Conservation (phyloP, 1,140 invertebrate species). For the Brachionus paranguensis region DNA sequence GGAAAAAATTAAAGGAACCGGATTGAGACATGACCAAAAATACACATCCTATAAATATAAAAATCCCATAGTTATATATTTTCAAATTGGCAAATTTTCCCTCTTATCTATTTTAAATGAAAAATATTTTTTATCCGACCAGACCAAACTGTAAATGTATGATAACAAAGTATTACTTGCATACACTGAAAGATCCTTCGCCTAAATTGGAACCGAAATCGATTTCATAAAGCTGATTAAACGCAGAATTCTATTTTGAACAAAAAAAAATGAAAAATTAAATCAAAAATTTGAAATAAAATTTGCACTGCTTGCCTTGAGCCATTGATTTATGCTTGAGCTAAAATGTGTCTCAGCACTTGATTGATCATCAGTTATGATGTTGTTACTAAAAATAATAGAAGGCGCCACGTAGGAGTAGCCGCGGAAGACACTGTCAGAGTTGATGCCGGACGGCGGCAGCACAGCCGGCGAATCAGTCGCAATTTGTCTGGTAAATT, state of each 20-base stretch:
- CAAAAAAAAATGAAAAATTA: constrained; percentile 47
- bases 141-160: no score
- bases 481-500: constrained; percentile 83
- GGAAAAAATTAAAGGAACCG: no score
- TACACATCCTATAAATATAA: no score
- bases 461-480: constrained; percentile 81
- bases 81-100: no score
- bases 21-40: no score
- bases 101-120: no score
- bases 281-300: constrained; percentile 39
- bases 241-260: constrained; percentile 63
- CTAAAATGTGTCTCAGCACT: constrained; percentile 42
- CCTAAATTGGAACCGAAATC: constrained; percentile 59
- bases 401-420: constrained; percentile 93
- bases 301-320: constrained; percentile 54
- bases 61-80: no score
- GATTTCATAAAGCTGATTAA: constrained; percentile 57
- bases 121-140: no score
- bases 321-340: constrained; percentile 48
- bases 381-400: constrained; percentile 76
- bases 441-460: constrained; percentile 76
- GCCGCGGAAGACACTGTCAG: constrained; percentile 60
- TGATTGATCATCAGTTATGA: constrained; percentile 67
- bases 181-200: constrained; percentile 81
- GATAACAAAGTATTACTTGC: constrained; percentile 53